Percentiles rank a stretch among this genome's conserved stretches.
Evolutionary conservation across 2,113 vertebrate genomes (phyloP).

Genomic region (Myxocyprinus asiaticus): DNA sequence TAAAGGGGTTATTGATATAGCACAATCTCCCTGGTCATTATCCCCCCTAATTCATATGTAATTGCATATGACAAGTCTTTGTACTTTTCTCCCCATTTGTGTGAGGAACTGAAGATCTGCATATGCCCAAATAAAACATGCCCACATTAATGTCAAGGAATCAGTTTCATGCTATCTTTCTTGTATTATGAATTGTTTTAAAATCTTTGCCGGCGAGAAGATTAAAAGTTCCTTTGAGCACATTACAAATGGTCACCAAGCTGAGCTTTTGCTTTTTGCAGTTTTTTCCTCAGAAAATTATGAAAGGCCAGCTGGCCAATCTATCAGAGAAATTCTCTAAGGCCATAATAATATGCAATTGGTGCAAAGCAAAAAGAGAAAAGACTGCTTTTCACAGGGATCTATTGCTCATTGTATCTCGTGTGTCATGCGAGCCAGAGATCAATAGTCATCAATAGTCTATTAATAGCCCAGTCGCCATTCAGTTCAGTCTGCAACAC

Average conservation of each 20-base stretch:
- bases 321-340: slow-evolving; percentile 64
- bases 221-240: slow-evolving; percentile 42
- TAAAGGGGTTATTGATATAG: slow-evolving; percentile 76
- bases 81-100: slow-evolving; percentile 68
- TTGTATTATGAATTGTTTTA: slow-evolving; percentile 25
- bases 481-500: slow-evolving; percentile 70
- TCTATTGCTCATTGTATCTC: slow-evolving; percentile 80
- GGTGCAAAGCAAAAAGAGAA: slow-evolving; percentile 74
- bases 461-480: slow-evolving; percentile 78
- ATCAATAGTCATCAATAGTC: slow-evolving; percentile 82
- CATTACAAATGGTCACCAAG: slow-evolving; percentile 47
- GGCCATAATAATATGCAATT: slow-evolving; percentile 80
- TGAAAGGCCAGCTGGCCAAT: slow-evolving; percentile 58
- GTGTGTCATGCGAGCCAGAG: slow-evolving; percentile 73
- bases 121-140: slow-evolving; percentile 21
- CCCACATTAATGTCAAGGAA: slow-evolving; percentile 12
- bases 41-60: slow-evolving; percentile 73
- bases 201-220: slow-evolving; percentile 34
- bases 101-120: slow-evolving; percentile 39
- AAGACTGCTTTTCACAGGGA: slow-evolving; percentile 67
- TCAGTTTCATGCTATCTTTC: slow-evolving; percentile 1
- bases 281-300: slow-evolving; percentile 1
- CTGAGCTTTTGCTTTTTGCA: slow-evolving; percentile 21
- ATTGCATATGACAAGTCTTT: slow-evolving; percentile 69
- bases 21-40: slow-evolving; percentile 71